Conservation (phyloP, 2,797 vertebrate genomes). For the Tragelaphus eurycerus region DNA sequence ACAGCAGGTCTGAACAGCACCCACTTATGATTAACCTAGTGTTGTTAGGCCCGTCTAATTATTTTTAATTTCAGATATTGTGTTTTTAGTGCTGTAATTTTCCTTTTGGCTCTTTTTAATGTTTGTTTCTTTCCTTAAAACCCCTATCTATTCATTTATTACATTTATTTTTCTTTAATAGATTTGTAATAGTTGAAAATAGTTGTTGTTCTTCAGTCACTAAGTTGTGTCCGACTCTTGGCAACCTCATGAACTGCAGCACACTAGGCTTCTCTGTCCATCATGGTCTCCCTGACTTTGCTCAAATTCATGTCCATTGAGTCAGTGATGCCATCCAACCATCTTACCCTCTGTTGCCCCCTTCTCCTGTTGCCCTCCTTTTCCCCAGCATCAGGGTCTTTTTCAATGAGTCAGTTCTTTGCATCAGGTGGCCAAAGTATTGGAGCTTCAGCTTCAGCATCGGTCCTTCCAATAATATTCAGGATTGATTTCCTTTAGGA, state of each 20-base stretch:
- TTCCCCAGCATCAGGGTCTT: background rate
- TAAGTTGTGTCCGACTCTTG: background rate
- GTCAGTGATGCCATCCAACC: background rate
- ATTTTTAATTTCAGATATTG: background rate
- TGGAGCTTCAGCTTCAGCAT: background rate
- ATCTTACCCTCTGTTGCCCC: background rate
- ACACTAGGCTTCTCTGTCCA: background rate
- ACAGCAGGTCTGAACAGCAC: background rate
- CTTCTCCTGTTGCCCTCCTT: background rate
- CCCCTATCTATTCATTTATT: background rate
- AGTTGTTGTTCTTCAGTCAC: background rate
- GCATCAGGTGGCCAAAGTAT: background rate
- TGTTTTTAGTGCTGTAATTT: background rate
- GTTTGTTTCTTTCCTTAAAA: background rate
- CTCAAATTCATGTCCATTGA: background rate
- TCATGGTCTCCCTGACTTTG: background rate
- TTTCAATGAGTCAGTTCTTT: background rate
- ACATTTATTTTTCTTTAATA: background rate
- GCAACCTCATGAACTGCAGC: background rate
- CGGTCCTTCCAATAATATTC: background rate
- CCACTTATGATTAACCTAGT: background rate
- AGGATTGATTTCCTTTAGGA: background rate
- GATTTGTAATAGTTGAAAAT: background rate
- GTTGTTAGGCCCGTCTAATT: background rate
- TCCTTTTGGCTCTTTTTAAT: background rate